Conservation (phyloP, 2,888 invertebrate genomes). For the Eulithis testata region DNA sequence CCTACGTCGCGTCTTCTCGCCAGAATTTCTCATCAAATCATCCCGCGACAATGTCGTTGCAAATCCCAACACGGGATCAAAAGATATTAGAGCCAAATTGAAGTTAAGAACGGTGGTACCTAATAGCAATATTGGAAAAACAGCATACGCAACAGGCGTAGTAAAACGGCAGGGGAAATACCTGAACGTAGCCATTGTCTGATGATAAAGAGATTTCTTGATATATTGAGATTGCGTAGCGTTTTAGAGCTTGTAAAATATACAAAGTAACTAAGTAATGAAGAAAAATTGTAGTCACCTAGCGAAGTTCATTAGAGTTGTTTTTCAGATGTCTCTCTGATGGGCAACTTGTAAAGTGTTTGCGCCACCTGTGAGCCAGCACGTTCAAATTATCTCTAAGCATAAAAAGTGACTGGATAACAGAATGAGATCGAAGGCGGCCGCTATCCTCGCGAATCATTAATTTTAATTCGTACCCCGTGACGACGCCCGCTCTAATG, state of each 20-base stretch:
- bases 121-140: constrained; percentile 57
- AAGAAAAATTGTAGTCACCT: not conserved
- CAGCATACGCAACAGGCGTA: constrained; percentile 34
- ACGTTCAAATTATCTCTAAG: constrained; percentile 72
- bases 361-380: constrained; percentile 70
- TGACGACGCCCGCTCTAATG: constrained; percentile 80
- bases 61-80: constrained; percentile 80
- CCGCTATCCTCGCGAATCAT: constrained; percentile 79
- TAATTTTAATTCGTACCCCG: constrained; percentile 83
- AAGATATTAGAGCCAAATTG: constrained; percentile 79
- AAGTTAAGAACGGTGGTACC: constrained; percentile 64
- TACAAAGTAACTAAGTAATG: not conserved
- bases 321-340: constrained; percentile 54
- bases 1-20: constrained; percentile 66
- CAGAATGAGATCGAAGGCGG: constrained; percentile 71
- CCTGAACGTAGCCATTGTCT: constrained; percentile 31
- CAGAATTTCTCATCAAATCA: constrained; percentile 82
- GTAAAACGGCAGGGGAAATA: constrained; percentile 39
- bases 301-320: constrained; percentile 14
- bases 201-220: constrained; percentile 19
- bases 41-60: constrained; percentile 78
- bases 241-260: no score
- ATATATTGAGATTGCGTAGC: not conserved
- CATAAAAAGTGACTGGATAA: constrained; percentile 79
- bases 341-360: constrained; percentile 66